Evolutionary conservation across 2,113 vertebrate genomes (phyloP), one percentile per base, ranked within the genome.

Genomic region (Amblyornis subalaris): DNA sequence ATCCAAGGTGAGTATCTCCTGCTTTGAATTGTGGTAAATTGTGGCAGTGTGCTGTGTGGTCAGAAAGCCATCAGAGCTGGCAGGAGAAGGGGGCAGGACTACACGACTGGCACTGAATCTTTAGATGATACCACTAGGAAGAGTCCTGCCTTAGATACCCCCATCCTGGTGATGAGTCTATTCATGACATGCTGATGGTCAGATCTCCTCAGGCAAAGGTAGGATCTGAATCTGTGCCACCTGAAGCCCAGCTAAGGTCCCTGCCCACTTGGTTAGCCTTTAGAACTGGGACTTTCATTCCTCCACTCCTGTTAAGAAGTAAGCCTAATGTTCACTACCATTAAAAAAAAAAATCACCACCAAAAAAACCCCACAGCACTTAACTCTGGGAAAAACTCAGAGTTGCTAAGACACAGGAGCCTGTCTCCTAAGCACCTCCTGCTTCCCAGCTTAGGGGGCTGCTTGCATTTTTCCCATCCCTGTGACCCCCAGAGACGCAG

Each of bases 311-410:
- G 6, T 79, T 60, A 50, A 78, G 58, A 88, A 76, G 19, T 20
- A 83, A 79, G 14, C 4, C 22, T 70, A 64, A 82, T 36, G 26
- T 54, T 72, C 11, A 44, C 20, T 22, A 28, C 20, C 28, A 31
- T 10, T 15, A 4, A 3, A 8, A 26, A 12, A 20, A 44, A 24
- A 33, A 24, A 33, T 15, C 33, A 19, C 33, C 13, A 10, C 7
- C 13, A 40, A 29, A n/a, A 24, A 24, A 20, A 9, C 1, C 36
- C 36, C 11, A 22, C n/a, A 54, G 14, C 1, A 0, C 36, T 51
- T 61, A 65, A 61, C 25, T 40, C 19, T 3, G 4, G 42, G 55
- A 36, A 75, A 76, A 40, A 24, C 67, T 91, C 33, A 0, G 7
- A 54, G 77, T 58, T 58, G 38, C 85, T 66, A 77, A 72, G 73